Conservation (phyloP, 2,888 invertebrate species). For the Aspidiotus destructor region DNA sequence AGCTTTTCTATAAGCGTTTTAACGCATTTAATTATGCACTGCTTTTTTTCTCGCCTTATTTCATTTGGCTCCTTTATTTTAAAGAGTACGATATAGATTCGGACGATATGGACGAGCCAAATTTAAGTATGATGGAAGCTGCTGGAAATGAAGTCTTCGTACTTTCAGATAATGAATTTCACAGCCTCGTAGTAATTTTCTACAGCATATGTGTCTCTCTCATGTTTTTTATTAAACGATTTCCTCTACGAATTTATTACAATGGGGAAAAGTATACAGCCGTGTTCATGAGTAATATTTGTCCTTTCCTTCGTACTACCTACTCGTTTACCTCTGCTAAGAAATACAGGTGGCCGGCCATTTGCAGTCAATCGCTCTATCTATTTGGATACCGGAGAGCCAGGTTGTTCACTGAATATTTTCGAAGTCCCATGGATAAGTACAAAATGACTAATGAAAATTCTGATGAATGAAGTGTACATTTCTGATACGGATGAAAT, state of each 20-base stretch:
- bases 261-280: background rate
- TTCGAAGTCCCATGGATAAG: background rate
- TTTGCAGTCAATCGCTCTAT: background rate
- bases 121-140: background rate
- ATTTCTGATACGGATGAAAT: no score
- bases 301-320: background rate
- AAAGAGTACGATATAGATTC: no score
- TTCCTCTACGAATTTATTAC: background rate
- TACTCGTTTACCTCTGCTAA: background rate
- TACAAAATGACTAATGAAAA: background rate
- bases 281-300: background rate
- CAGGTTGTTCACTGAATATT: background rate
- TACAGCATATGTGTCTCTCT: background rate
- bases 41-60: no score
- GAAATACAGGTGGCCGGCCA: background rate
- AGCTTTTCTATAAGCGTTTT: no score
- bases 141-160: background rate
- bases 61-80: no score
- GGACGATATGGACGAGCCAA: background rate
- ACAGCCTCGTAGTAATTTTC: background rate
- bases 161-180: no score
- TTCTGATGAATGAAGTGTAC: no score
- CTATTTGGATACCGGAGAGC: background rate
- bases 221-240: background rate
- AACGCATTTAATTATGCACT: no score